Conservation (phyloP, 2,113 vertebrate species). For the Platichthys flesus region DNA sequence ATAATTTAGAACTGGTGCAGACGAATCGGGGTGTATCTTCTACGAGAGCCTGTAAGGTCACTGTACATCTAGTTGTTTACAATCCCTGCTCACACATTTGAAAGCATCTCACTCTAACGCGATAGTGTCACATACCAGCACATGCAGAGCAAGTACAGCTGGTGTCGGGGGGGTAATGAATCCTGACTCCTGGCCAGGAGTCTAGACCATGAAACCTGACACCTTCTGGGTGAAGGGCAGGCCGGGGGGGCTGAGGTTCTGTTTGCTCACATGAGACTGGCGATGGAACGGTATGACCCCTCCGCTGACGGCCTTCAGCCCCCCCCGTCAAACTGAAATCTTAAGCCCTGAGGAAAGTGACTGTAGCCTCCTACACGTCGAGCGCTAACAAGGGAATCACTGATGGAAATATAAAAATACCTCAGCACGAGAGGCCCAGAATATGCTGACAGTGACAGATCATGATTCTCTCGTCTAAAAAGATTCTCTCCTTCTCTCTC, state of each 20-base stretch:
- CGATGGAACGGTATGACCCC: slow-evolving; percentile 55
- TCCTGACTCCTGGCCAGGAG: slow-evolving; percentile 26
- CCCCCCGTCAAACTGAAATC: slow-evolving; percentile 36
- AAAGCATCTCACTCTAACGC: slow-evolving; percentile 23
- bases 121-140: slow-evolving; percentile 24
- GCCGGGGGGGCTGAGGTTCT: slow-evolving; percentile 1
- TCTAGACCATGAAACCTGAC: slow-evolving; percentile 62
- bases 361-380: slow-evolving; percentile 3
- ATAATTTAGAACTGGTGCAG: too few species aligned
- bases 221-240: slow-evolving; percentile 27
- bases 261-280: slow-evolving; percentile 9
- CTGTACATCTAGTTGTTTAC: slow-evolving; percentile 48
- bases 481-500: too few species aligned
- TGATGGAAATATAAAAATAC: slow-evolving; percentile 31
- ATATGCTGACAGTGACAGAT: slow-evolving; percentile 39
- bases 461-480: slow-evolving; percentile 6
- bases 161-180: slow-evolving; percentile 29
- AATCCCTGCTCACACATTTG: not conserved
- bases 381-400: slow-evolving; percentile 29
- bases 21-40: not conserved
- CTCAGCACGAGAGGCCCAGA: slow-evolving; percentile 4
- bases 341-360: slow-evolving; percentile 26
- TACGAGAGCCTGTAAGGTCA: not conserved
- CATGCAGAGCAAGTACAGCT: slow-evolving; percentile 42
- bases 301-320: not conserved